Conservation (phyloP, 2,797 vertebrate genomes). For the Thripadectes ignobilis region DNA sequence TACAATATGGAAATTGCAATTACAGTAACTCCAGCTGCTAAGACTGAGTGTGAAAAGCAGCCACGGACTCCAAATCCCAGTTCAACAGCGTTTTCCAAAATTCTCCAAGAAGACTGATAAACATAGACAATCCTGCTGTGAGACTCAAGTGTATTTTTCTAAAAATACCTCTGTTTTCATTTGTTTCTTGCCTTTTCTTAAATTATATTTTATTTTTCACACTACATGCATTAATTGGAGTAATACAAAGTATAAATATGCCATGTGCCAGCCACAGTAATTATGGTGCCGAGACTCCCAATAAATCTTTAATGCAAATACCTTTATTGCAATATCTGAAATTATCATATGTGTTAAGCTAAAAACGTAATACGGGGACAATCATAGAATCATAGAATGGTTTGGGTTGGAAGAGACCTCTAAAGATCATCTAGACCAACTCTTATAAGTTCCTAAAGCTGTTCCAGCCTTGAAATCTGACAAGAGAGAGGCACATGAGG, state of each 20-base stretch:
- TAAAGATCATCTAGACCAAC: neutral
- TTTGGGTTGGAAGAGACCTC: neutral
- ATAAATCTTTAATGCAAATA: neutral
- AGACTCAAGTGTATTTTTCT: neutral
- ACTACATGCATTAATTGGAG: neutral
- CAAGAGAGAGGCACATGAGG: neutral
- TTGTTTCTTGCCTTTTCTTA: neutral
- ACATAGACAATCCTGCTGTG: neutral
- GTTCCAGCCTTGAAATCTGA: neutral
- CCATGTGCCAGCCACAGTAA: neutral
- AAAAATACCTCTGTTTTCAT: neutral
- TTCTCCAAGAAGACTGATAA: neutral
- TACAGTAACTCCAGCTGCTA: neutral
- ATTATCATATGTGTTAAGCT: neutral
- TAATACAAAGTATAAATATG: neutral
- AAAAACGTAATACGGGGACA: neutral
- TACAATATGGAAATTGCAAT: neutral
- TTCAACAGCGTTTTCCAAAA: neutral
- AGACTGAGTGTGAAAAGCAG: neutral
- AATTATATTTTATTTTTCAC: neutral
- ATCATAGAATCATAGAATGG: neutral
- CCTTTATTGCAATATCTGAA: neutral
- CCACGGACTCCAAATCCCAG: neutral
- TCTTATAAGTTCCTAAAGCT: neutral
- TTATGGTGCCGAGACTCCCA: neutral